Conservation (phyloP, 2,888 invertebrate genomes). For the Catocala sponsa region DNA sequence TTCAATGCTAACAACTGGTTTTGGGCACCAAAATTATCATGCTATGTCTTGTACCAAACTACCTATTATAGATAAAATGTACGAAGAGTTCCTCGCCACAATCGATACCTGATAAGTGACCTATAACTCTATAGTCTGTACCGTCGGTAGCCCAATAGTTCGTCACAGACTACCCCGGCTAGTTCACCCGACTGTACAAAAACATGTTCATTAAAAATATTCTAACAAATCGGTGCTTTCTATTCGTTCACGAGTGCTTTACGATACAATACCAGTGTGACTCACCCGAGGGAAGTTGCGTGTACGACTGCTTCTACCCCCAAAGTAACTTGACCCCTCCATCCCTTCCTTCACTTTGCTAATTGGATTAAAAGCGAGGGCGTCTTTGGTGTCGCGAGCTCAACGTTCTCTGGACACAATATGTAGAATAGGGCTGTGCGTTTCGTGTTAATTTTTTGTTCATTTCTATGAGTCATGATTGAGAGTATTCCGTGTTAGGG, state of each 20-base stretch:
- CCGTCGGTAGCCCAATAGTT: neutral
- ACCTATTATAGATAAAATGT: too few species aligned
- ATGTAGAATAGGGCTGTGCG: slow-evolving; percentile 56
- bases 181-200: slow-evolving; percentile 20
- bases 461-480: slow-evolving; percentile 50
- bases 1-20: too few species aligned
- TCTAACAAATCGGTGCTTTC: slow-evolving; percentile 48
- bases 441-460: slow-evolving; percentile 37
- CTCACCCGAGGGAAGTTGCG: slow-evolving; percentile 68
- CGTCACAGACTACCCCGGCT: too few species aligned
- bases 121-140: too few species aligned
- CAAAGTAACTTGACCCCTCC: slow-evolving; percentile 59
- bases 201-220: slow-evolving; percentile 33
- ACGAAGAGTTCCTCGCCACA: too few species aligned
- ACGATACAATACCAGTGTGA: slow-evolving; percentile 52
- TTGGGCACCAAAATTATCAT: too few species aligned
- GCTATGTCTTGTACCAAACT: too few species aligned
- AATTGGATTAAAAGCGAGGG: slow-evolving; percentile 56
- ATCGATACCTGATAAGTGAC: too few species aligned
- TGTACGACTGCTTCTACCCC: slow-evolving; percentile 61
- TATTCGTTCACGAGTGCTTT: slow-evolving; percentile 46
- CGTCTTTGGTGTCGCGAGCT: slow-evolving; percentile 49
- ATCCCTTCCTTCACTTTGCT: slow-evolving; percentile 52
- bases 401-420: slow-evolving; percentile 51
- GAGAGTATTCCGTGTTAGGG: slow-evolving; percentile 20